These are phyloP conservation scores for Laupala kohalensis DNA, from an alignment of 1,140 invertebrate genomes.

Conservation along the genomic window DNA sequence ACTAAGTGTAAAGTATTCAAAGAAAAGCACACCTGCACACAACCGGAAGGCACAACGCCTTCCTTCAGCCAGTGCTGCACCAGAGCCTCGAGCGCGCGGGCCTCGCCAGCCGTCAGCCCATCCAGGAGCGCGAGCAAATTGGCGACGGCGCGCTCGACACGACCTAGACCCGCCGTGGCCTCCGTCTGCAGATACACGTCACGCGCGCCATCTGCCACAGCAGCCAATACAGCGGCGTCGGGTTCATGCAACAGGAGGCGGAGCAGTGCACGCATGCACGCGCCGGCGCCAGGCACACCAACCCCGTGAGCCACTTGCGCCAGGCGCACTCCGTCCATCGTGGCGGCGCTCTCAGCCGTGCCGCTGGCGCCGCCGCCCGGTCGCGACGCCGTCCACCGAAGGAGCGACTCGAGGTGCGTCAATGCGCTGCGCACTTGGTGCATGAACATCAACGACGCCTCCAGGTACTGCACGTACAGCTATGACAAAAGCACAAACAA, in stretches of 20 bases:
- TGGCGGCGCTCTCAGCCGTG: neutral
- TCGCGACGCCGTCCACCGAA: neutral
- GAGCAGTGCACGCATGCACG: neutral
- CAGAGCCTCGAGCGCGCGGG: neutral
- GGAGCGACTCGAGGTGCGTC: neutral
- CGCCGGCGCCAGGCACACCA: neutral
- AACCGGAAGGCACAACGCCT: neutral
- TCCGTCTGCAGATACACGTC: neutral
- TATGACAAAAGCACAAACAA: too few species aligned
- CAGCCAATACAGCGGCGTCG: neutral
- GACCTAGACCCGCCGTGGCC: neutral
- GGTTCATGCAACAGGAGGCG: neutral
- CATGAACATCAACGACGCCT: neutral
- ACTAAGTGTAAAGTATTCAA: too few species aligned
- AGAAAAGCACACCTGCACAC: neutral
- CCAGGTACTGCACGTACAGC: neutral
- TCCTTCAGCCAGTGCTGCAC: neutral
- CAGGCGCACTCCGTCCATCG: neutral
- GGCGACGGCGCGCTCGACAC: neutral
- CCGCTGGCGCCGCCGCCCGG: too few species aligned
- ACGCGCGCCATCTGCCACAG: neutral
- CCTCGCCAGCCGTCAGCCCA: neutral
- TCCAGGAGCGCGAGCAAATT: neutral
- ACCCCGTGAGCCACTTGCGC: neutral
- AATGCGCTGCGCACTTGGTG: neutral